Evolutionary conservation across 2,113 vertebrate genomes (phyloP).

Genomic region (Lepus europaeus): DNA sequence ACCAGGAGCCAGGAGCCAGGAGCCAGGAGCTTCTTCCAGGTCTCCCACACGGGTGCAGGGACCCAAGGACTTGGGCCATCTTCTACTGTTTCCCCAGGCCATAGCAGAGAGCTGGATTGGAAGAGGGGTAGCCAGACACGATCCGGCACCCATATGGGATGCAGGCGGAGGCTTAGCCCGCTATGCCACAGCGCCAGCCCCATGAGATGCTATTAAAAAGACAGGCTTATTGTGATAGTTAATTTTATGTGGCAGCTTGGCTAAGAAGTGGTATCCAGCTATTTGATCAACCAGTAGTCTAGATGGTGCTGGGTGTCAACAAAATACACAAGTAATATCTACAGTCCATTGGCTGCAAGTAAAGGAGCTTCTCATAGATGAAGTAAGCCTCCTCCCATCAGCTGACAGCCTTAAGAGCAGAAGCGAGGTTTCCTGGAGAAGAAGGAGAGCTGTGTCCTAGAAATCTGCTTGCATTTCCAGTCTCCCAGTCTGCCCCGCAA

Average conservation of each 20-base stretch:
- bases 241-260: not conserved
- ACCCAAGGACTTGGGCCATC: too few relatives aligned
- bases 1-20: too few relatives aligned
- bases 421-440: not conserved
- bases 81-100: too few relatives aligned
- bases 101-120: too few relatives aligned
- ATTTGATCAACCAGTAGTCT: not conserved
- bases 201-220: not conserved
- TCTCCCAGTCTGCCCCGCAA: not conserved
- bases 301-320: conserved; percentile 1
- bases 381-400: not conserved
- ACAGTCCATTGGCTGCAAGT: not conserved
- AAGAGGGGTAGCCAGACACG: too few relatives aligned
- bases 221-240: not conserved
- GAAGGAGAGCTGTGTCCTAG: not conserved
- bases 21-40: too few relatives aligned
- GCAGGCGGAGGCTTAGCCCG: too few relatives aligned
- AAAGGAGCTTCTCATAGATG: not conserved
- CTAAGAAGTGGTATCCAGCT: not conserved
- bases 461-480: conserved; percentile 4
- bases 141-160: too few relatives aligned
- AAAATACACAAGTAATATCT: conserved; percentile 30
- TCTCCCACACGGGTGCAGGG: too few relatives aligned
- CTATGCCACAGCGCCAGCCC: too few relatives aligned
- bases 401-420: not conserved